phyloP scores from a whole-genome alignment of 2,113 vertebrate species.

The Podiceps cristatus region DNA sequence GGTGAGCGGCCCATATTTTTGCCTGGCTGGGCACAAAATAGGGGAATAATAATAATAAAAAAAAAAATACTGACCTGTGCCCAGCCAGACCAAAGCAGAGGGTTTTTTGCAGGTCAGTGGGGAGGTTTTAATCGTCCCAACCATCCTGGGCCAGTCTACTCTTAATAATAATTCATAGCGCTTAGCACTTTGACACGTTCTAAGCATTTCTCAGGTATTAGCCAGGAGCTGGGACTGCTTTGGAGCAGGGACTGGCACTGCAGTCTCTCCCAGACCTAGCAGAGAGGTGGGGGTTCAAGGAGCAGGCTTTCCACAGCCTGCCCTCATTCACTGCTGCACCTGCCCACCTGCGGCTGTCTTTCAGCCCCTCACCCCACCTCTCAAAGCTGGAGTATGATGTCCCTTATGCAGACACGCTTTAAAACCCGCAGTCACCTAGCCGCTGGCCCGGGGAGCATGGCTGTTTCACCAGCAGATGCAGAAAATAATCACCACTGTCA shows the following conservation, averaged over 20 bases:
- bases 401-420: not conserved
- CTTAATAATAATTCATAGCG: not conserved
- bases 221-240: not conserved
- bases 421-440: not conserved
- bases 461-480: not conserved
- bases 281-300: not conserved
- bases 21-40: not conserved
- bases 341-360: not conserved
- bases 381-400: not conserved
- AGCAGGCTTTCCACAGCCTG: not conserved
- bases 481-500: not conserved
- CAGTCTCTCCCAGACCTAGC: not conserved
- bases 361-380: not conserved
- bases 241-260: not conserved
- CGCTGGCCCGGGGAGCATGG: fast-evolving
- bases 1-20: not conserved
- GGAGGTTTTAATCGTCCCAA: not conserved
- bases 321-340: not conserved
- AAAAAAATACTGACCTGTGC: not conserved
- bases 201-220: not conserved
- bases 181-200: not conserved
- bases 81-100: not conserved
- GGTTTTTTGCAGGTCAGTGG: not conserved
- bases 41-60: no score
- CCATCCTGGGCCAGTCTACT: not conserved